These are phyloP conservation scores for Pipistrellus nathusii DNA, from an alignment of 2,797 vertebrate species.

Conservation along the genomic window DNA sequence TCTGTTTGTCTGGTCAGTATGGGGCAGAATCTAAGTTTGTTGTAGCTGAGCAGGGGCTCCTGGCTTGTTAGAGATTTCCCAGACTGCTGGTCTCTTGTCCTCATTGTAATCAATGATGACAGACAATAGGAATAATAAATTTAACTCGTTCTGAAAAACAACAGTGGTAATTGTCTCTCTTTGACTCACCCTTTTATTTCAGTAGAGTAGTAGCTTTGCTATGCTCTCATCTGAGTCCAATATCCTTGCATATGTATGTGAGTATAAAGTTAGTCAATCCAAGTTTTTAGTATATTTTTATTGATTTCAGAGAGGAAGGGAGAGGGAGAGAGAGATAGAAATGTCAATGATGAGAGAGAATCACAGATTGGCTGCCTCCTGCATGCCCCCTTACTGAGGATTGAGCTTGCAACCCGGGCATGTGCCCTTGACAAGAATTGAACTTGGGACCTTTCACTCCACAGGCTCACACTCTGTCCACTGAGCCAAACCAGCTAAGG, in stretches of 20 bases:
- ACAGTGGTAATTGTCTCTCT: constrained; percentile 54
- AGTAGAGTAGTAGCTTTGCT: constrained; percentile 51
- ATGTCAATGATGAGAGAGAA: too few relatives aligned
- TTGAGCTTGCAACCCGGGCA: background rate
- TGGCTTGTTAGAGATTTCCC: constrained; percentile 53
- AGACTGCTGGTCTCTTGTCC: constrained; percentile 21
- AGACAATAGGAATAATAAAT: constrained; percentile 65
- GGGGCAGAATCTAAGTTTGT: constrained; percentile 23
- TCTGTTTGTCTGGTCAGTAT: constrained; percentile 10
- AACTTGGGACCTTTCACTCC: background rate
- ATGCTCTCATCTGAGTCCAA: constrained; percentile 40
- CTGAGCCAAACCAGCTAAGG: background rate
- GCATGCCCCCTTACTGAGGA: too few relatives aligned
- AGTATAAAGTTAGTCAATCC: background rate
- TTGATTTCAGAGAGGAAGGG: too few relatives aligned
- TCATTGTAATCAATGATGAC: constrained; percentile 55
- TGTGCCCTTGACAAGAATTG: background rate
- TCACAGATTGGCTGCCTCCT: too few relatives aligned
- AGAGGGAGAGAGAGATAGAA: too few relatives aligned
- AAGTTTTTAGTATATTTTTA: background rate
- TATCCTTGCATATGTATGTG: constrained; percentile 40
- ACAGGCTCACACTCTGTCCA: background rate
- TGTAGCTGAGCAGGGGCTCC: background rate
- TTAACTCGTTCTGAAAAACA: constrained; percentile 72
- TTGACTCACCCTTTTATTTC: constrained; percentile 55